Base-by-base conservation (phyloP, 2,797 vertebrate species). In the Cacajao melanocephalus region DNA sequence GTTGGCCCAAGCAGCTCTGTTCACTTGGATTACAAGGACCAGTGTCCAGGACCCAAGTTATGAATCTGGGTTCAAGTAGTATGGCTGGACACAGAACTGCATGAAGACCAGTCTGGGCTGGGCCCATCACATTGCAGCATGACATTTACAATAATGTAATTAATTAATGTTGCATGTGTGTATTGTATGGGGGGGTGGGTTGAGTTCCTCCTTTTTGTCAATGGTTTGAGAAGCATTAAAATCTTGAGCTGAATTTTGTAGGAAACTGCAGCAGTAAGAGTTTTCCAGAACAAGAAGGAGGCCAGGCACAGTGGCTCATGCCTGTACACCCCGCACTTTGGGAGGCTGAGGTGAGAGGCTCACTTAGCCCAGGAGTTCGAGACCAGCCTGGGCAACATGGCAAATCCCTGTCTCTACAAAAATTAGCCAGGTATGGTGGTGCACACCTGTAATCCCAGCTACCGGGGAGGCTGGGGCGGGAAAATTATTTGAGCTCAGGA, bases 71-170 rank as follows among this genome's bases (percentile, higher is more conserved):
- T 36, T 4, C 8, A 2, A 44, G 72, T 2, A 89, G 48, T 15
- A 17, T 4, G 57, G 28, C 39, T 20, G 6, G 52, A 44, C 11
- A 28, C 11, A 36, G 67, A 39, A 48, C n/a, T 3, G 12, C 11
- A 3, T 19, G 17, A 41, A 48, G 28, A 70, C 28, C 50, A 2
- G 13, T 33, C 41, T 82, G 6, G 12, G 17, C 83, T 30, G 78
- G 17, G 10, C 44, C n/a, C 1, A 12, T 15, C 7, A 46, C 9
- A 1, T 6, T 5, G 13, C n/a, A 48, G 39, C 33, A 20, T 2
- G 14, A 1, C 26, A 24, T 78, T 78, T 67, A 61, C 30, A 78
- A 67, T 52, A 41, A 61, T 9, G 8, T 3, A 57, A 78, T 48
- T 26, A 24, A 36, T 64, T 5, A n/a, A 46, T 7, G 39, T 44